Percentiles rank a stretch among this genome's conserved stretches.
These are phyloP conservation scores for Bugula neritina DNA, from an alignment of 2,888 invertebrate species.

Conservation along the genomic window DNA sequence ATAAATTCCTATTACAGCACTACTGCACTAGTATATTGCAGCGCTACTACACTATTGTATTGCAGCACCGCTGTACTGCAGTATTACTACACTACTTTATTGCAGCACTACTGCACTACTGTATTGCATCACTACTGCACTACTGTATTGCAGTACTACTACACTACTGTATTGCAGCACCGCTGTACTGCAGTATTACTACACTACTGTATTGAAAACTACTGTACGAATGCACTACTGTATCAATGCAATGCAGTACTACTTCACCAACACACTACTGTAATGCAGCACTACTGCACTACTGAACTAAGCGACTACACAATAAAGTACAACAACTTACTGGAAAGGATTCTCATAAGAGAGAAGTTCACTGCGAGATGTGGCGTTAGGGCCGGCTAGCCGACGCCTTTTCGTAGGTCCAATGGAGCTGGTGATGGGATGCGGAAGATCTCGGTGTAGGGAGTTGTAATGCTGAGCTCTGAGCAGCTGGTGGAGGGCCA, in stretches of 20 bases:
- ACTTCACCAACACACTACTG: background rate
- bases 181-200: background rate
- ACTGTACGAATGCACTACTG: background rate
- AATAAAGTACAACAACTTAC: background rate
- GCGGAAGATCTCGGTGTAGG: conserved; percentile 87
- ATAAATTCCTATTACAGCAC: no score
- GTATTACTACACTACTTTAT: background rate
- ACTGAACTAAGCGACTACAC: background rate
- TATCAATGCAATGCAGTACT: background rate
- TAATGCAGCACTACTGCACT: background rate
- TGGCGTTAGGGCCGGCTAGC: conserved; percentile 74
- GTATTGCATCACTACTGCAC: background rate
- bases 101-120: background rate
- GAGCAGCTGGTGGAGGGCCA: conserved; percentile 85
- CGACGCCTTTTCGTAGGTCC: conserved; percentile 87
- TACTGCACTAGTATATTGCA: background rate
- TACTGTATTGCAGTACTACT: background rate
- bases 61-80: background rate
- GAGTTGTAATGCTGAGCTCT: conserved; percentile 86
- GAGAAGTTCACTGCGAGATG: background rate
- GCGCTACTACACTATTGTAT: background rate
- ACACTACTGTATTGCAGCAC: background rate
- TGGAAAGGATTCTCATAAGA: background rate
- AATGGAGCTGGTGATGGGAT: conserved; percentile 86
- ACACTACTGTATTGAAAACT: background rate